Evolutionary conservation across 1,140 invertebrate genomes (phyloP), one percentile per base, ranked within the genome.

Genomic region (Halyomorpha halys): DNA sequence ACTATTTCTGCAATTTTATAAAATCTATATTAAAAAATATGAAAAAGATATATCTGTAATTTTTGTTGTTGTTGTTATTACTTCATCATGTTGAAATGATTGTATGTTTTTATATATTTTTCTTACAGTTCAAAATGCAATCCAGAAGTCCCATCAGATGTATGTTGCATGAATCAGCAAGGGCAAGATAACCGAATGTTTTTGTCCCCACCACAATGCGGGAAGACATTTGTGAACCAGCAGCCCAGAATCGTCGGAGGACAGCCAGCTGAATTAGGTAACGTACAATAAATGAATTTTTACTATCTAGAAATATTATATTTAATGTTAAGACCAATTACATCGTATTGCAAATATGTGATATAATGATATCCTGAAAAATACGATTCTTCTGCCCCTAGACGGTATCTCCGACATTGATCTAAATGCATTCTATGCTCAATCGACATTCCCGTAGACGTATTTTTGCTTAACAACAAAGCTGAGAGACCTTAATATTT

Each of bases 251-350:
- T 64, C 21, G 54, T 64, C 4, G 63, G 63, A 44, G 63, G 63
- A 3, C 45, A 45, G 54, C 63, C 63, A 18, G 51, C 63, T 44
- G 63, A 64, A 59, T 34, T 63, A 54, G 62, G 62, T 63, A 63
- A 30, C 2, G 44, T 60, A 19, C 4, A 3, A 15, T 15, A 56
- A 56, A 59, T 21, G 4, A 39, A 39, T 39, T 39, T 39, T 39
- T 39, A 39, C 11, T 39, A 39, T 39, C 34, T 11, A 13, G 4
- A 61, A 44, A 34, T 44, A 27, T 59, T 59, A 27, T 8, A 59
- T 59, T 4, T 21, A n/a, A 59, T 21, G 8, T 15, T 25, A 1
- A 27, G 3, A 8, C 54, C 9, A 5, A 11, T 59, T 9, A 21
- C 27, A 9, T 21, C 27, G 4, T 6, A 15, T 23, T 15, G 5